These are phyloP conservation scores for Gonioctena quinquepunctata DNA, from an alignment of 1,140 invertebrate genomes.

Conservation along the genomic window DNA sequence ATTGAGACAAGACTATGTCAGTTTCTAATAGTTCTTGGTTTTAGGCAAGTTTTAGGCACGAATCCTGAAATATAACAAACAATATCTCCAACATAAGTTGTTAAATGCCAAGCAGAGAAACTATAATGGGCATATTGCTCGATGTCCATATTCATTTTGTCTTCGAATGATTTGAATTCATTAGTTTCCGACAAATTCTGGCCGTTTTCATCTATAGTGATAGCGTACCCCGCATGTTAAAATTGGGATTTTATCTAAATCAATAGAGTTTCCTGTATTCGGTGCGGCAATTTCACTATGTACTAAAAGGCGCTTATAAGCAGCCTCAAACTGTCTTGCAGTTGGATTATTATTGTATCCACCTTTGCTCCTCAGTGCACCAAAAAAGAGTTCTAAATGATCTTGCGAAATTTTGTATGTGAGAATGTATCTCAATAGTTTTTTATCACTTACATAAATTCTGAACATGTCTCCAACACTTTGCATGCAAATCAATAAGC, in stretches of 20 bases:
- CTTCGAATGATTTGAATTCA: neutral
- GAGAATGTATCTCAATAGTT: slow-evolving; percentile 31
- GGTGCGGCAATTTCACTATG: slow-evolving; percentile 12
- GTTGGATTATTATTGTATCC: slow-evolving; percentile 51
- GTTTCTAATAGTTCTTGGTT: neutral
- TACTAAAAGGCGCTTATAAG: slow-evolving; percentile 22
- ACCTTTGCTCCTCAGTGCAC: slow-evolving; percentile 35
- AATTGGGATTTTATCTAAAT: slow-evolving; percentile 16
- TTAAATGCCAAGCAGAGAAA: neutral
- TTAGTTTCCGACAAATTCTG: neutral
- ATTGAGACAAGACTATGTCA: neutral
- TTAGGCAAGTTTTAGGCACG: neutral
- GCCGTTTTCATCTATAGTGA: neutral
- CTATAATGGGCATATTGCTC: neutral
- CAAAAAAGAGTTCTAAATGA: slow-evolving; percentile 52
- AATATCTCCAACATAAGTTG: neutral
- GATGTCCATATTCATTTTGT: neutral
- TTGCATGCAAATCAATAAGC: slow-evolving; percentile 39
- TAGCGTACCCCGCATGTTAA: neutral
- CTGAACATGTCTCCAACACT: slow-evolving; percentile 37
- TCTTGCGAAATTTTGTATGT: slow-evolving; percentile 53
- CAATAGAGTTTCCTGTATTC: slow-evolving; percentile 20
- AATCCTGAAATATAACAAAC: slow-evolving; percentile 6
- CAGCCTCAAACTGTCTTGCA: slow-evolving; percentile 40
- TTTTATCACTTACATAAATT: slow-evolving; percentile 1